Evolutionary conservation across 2,113 vertebrate genomes (phyloP).

Genomic region (Thinocorus orbignyianus): DNA sequence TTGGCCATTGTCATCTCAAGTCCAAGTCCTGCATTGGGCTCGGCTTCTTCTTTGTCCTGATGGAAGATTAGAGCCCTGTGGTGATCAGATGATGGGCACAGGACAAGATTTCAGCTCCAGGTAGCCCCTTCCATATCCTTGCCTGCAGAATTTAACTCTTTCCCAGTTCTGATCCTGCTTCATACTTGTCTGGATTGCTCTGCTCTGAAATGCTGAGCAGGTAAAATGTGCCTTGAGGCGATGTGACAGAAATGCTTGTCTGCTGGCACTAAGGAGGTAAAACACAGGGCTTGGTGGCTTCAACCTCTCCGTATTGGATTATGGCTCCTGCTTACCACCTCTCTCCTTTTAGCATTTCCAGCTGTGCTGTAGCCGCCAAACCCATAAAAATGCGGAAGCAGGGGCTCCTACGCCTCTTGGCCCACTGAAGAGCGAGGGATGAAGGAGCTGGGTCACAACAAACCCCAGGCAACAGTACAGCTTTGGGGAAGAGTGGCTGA

Average conservation of each 20-base stretch:
- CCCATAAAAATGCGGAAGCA: background rate
- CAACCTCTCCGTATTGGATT: background rate
- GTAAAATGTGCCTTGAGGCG: background rate
- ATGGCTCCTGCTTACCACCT: background rate
- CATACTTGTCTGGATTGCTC: fast-evolving
- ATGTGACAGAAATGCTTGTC: background rate
- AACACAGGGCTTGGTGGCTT: background rate
- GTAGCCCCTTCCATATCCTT: background rate
- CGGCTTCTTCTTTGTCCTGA: background rate
- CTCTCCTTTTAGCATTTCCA: background rate
- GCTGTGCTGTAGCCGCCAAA: background rate
- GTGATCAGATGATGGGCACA: background rate
- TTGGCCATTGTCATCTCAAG: background rate
- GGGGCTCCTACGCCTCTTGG: background rate
- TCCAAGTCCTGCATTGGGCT: background rate
- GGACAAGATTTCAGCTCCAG: no score
- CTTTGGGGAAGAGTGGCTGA: no score
- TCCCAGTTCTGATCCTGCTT: background rate
- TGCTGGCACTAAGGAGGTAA: background rate
- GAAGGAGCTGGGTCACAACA: background rate
- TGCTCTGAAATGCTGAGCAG: background rate
- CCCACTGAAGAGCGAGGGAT: background rate
- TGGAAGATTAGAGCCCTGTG: background rate
- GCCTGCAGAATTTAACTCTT: background rate
- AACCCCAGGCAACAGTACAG: no score